Percentiles rank a stretch among this genome's conserved stretches.
Evolutionary conservation across 2,113 vertebrate genomes (phyloP).

Genomic region (Dicrurus megarhynchus): DNA sequence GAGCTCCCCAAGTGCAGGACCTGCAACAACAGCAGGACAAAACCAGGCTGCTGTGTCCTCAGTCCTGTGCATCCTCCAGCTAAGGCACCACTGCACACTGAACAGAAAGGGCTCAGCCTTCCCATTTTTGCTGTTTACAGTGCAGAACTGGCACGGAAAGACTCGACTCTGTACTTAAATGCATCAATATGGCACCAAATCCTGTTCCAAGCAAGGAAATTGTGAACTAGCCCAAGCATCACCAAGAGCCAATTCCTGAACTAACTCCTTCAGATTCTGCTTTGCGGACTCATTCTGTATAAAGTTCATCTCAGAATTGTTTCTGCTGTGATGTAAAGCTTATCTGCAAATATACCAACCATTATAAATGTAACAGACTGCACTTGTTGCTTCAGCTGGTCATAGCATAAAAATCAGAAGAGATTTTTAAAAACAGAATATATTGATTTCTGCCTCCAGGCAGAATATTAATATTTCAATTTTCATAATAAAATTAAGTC

Average conservation of each 20-base stretch:
- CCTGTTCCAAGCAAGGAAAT: not conserved
- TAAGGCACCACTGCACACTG: not conserved
- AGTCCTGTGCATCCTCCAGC: not conserved
- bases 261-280: not conserved
- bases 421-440: not conserved
- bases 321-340: not conserved
- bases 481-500: not conserved
- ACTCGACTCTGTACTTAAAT: not conserved
- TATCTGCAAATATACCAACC: not conserved
- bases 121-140: fast-evolving
- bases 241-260: not conserved
- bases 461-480: not conserved
- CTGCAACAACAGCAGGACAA: not conserved
- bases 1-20: not conserved
- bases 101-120: not conserved
- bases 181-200: not conserved
- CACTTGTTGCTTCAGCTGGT: not conserved
- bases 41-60: not conserved
- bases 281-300: not conserved
- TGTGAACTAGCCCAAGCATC: not conserved
- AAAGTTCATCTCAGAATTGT: not conserved
- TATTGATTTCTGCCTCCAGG: not conserved
- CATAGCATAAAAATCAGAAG: not conserved
- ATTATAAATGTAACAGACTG: not conserved
- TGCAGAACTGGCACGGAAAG: not conserved